phyloP scores from a whole-genome alignment of 1,140 invertebrate species.

The Vanessa tameamea region DNA sequence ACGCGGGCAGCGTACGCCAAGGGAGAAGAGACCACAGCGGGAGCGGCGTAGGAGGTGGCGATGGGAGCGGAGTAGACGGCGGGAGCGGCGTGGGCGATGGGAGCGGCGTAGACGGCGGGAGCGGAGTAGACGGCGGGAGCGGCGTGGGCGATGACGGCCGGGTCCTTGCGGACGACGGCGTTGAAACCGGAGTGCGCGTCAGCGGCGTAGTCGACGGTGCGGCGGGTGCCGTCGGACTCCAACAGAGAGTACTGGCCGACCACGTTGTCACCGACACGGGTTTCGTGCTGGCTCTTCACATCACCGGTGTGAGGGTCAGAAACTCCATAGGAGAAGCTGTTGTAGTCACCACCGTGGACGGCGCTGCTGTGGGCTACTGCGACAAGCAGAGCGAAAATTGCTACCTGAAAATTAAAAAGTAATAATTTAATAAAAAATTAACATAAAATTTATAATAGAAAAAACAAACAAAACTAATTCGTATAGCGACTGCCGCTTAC shows the following conservation, averaged over 20 bases:
- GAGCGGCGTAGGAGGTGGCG: conserved; percentile 25
- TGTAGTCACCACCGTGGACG: conserved; percentile 24
- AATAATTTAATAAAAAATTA: too few species aligned
- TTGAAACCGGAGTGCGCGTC: conserved; percentile 78
- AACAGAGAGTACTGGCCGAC: conserved; percentile 77
- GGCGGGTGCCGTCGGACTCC: conserved; percentile 75
- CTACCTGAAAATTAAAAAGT: conserved; percentile 32
- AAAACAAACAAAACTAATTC: too few species aligned
- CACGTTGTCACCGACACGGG: conserved; percentile 79
- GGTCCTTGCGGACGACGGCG: conserved; percentile 77
- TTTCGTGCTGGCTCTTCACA: conserved; percentile 77
- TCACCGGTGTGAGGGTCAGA: conserved; percentile 79
- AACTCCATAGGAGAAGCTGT: conserved; percentile 51
- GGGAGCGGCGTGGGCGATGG: conserved; percentile 32
- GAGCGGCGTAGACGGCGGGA: conserved; percentile 15
- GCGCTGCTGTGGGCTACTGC: conserved; percentile 38
- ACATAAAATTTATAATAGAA: too few species aligned
- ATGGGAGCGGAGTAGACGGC: conserved; percentile 35
- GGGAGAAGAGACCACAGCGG: too few species aligned
- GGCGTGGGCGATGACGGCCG: conserved; percentile 43
- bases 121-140: conserved; percentile 39
- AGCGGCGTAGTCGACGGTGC: conserved; percentile 77
- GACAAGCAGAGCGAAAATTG: conserved; percentile 38
- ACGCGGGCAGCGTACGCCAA: too few species aligned
- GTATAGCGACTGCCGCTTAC: background rate